A percentile compares a stretch with the other conserved stretches of the same genome.
Conservation (phyloP, 2,888 invertebrate species). For the Dryomyza anilis region DNA sequence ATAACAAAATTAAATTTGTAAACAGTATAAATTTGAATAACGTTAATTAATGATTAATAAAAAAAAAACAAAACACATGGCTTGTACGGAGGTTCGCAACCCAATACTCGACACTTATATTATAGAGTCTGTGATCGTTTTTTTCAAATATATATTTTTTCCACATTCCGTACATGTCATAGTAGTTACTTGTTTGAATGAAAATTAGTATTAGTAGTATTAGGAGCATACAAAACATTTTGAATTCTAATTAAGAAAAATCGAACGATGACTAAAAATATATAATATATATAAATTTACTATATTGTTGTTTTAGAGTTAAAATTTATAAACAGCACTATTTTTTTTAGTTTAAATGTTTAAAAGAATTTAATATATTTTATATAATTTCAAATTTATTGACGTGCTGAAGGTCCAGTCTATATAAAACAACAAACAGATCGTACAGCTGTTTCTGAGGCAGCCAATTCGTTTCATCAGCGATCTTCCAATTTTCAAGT, state of each 20-base stretch:
- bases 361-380: too few species aligned
- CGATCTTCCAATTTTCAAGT: too few species aligned
- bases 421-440: too few species aligned
- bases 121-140: background rate
- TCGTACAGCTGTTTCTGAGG: too few species aligned
- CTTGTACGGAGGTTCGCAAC: constrained; percentile 1
- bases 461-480: too few species aligned
- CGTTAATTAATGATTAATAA: constrained; percentile 1
- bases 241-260: background rate
- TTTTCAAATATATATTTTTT: background rate
- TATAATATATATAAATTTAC: background rate
- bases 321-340: too few species aligned
- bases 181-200: too few species aligned
- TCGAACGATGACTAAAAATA: constrained; percentile 8
- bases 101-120: background rate
- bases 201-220: background rate
- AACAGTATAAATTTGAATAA: background rate
- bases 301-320: background rate
- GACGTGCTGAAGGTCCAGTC: too few species aligned
- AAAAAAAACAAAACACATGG: constrained; percentile 12
- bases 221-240: constrained; percentile 6
- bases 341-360: too few species aligned
- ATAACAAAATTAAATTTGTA: background rate
- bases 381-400: too few species aligned
- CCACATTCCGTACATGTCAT: constrained; percentile 2